Conservation (phyloP, 2,113 vertebrate genomes). For the Triplophysa tibetana region DNA sequence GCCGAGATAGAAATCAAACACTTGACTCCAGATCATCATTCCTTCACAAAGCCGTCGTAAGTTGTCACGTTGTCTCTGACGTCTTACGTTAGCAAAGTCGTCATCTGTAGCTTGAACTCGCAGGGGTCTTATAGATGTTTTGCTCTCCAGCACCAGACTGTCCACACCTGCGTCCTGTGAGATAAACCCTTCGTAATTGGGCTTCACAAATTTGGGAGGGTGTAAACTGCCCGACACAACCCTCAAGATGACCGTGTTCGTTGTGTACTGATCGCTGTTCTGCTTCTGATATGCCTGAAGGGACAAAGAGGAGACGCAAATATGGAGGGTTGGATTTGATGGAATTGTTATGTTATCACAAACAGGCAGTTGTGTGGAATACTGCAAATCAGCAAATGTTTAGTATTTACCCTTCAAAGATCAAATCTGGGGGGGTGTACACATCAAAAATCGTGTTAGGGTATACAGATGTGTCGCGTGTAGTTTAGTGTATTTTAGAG, state of each 20-base stretch:
- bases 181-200: conserved; percentile 60
- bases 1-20: conserved; percentile 26
- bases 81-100: conserved; percentile 65
- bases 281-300: conserved; percentile 76
- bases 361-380: too few species aligned
- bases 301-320: neutral
- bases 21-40: too few species aligned
- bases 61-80: too few species aligned
- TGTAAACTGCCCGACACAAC: conserved; percentile 65
- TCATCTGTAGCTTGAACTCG: conserved; percentile 64
- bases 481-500: too few species aligned
- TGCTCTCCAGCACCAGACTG: conserved; percentile 67
- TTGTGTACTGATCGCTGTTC: conserved; percentile 67
- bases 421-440: too few species aligned
- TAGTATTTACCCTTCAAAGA: too few species aligned
- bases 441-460: too few species aligned
- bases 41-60: too few species aligned
- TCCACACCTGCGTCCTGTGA: conserved; percentile 43
- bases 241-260: conserved; percentile 68
- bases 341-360: too few species aligned
- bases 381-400: too few species aligned
- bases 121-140: conserved; percentile 59
- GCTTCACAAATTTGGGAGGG: conserved; percentile 66
- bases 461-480: too few species aligned
- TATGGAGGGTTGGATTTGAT: neutral